phyloP scores from a whole-genome alignment of 2,797 vertebrate genomes.

The Pterois miles region DNA sequence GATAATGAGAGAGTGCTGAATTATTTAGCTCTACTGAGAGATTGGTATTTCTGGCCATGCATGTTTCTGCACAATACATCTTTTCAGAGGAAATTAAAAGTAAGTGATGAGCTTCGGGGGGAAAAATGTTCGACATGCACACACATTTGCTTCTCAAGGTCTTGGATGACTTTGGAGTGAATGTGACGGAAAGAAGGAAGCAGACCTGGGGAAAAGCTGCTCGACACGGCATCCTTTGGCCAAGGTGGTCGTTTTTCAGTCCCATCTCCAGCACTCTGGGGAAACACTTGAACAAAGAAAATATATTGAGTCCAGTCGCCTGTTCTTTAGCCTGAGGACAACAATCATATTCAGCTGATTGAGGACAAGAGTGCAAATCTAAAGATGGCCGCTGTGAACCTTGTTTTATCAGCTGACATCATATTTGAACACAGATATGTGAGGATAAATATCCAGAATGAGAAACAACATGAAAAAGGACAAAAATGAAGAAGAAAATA shows the following conservation, averaged over 20 bases:
- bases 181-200: neutral
- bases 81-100: neutral
- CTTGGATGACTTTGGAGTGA: constrained; percentile 47
- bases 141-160: constrained; percentile 17
- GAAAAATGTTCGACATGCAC: neutral
- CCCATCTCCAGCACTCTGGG: constrained; percentile 45
- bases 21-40: constrained; percentile 49
- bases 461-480: neutral
- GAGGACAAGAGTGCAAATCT: constrained; percentile 63
- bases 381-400: constrained; percentile 39
- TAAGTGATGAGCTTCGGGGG: constrained; percentile 1
- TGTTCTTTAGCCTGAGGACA: constrained; percentile 63
- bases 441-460: neutral
- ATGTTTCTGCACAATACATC: neutral
- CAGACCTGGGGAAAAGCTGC: neutral
- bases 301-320: constrained; percentile 43
- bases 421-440: neutral
- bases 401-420: constrained; percentile 23
- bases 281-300: constrained; percentile 57
- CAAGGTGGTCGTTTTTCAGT: constrained; percentile 28
- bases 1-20: constrained; percentile 43
- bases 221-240: constrained; percentile 5
- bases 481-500: neutral
- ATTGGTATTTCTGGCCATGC: neutral
- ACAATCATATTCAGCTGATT: constrained; percentile 58